Evolutionary conservation across 2,113 vertebrate genomes (phyloP), one percentile per base, ranked within the genome.

Genomic region (Macrotis lagotis): DNA sequence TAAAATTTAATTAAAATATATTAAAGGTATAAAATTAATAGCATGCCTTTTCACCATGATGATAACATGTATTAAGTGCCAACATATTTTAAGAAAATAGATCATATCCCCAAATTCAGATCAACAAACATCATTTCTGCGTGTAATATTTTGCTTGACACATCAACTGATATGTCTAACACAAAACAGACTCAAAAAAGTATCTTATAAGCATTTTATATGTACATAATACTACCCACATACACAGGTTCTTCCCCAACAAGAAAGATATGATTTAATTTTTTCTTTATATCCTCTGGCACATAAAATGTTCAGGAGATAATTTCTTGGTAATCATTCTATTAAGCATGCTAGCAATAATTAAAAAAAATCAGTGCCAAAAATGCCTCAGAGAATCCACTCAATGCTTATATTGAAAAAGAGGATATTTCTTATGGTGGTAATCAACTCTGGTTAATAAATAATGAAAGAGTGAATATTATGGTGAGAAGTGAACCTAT

Each of bases 21-120:
- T 93, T 95, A 96, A 94, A 97, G 96, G 93, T 89, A 95, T 94
- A 92, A 94, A 93, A 66, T 96, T 95, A 31, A 91, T 95, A 90
- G 93, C 95, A 95, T 94, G 59, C 90, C 74, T 93, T 95, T 91
- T 74, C 74, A 92, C 37, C 50, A 59, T 94, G 95, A 95, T 96
- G 97, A 97, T 95, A 97, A 91, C 90, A 90, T 93, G 90, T 90
- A 93, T 97, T 97, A 96, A 97, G 55, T 59, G 28, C 28, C 31
- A 59, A 31, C 10, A 31, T 59, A 59, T 37, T 66, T 66, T 37
- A 66, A 31, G 31, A 37, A 31, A 66, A 66, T 14, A 66, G 11
- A 66, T 37, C 31, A 37, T 16, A 66, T 37, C 55, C 55, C 28
- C 31, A 66, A 66, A 66, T 66, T 12, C 55, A 66, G 37, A 66